Evolutionary conservation across 2,888 invertebrate genomes (phyloP).

Genomic region (Brenthis ino): DNA sequence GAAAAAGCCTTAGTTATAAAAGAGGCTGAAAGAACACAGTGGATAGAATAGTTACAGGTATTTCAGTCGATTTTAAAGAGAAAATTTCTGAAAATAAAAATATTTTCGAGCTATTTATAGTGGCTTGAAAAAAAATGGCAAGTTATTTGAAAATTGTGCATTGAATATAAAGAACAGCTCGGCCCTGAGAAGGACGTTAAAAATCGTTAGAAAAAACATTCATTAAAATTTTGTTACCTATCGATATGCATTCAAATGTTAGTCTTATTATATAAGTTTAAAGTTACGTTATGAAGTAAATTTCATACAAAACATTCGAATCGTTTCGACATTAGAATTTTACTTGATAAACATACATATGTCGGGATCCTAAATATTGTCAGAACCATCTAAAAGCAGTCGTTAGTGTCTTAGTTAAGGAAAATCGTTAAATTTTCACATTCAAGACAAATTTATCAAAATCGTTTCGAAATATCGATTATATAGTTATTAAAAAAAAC

Average conservation of each 20-base stretch:
- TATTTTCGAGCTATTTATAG: background rate
- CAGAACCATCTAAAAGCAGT: conserved; percentile 7
- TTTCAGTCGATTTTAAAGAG: conserved; percentile 27
- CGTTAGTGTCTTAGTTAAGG: background rate
- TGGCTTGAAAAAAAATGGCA: background rate
- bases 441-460: conserved; percentile 3
- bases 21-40: conserved; percentile 35
- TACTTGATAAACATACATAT: conserved; percentile 22
- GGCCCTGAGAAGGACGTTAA: conserved; percentile 7
- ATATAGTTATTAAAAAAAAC: background rate
- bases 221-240: conserved; percentile 6
- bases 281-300: conserved; percentile 17
- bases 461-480: conserved; percentile 7
- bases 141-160: background rate
- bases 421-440: conserved; percentile 1
- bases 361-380: conserved; percentile 24
- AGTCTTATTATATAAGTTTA: conserved; percentile 7
- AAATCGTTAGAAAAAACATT: conserved; percentile 5
- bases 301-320: conserved; percentile 10
- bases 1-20: conserved; percentile 30
- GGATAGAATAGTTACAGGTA: conserved; percentile 15
- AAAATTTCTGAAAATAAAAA: background rate
- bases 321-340: conserved; percentile 1
- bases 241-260: conserved; percentile 20
- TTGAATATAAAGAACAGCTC: background rate